Percentiles rank a stretch among this genome's conserved stretches.
Conservation (phyloP, 2,888 invertebrate genomes). For the Penaeus monodon region DNA sequence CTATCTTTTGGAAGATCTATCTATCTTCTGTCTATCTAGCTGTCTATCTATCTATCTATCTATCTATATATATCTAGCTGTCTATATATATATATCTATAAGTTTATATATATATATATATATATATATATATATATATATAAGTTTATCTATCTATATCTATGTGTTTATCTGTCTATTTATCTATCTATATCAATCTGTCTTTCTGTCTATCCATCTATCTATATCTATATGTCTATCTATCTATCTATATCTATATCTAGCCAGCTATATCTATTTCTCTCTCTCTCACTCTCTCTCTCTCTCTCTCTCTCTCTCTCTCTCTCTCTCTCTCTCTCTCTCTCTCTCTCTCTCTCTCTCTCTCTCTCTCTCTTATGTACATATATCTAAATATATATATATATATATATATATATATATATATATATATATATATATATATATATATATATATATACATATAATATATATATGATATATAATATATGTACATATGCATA, state of each 20-base stretch:
- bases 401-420: neutral
- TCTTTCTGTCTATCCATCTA: neutral
- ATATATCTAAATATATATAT: neutral
- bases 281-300: neutral
- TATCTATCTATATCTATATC: neutral
- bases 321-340: neutral
- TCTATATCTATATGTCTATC: neutral
- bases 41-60: no score
- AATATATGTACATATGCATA: neutral
- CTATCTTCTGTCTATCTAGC: no score
- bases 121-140: neutral
- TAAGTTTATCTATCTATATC: neutral
- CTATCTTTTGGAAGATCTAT: no score
- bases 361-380: neutral
- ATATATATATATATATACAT: neutral
- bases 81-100: neutral
- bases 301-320: neutral
- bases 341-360: neutral
- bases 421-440: neutral
- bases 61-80: no score
- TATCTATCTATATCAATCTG: neutral
- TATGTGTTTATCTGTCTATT: neutral
- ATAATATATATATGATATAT: neutral
- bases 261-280: neutral
- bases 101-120: neutral